These are phyloP conservation scores for Pionites leucogaster DNA, from an alignment of 2,113 vertebrate species.

Conservation along the genomic window DNA sequence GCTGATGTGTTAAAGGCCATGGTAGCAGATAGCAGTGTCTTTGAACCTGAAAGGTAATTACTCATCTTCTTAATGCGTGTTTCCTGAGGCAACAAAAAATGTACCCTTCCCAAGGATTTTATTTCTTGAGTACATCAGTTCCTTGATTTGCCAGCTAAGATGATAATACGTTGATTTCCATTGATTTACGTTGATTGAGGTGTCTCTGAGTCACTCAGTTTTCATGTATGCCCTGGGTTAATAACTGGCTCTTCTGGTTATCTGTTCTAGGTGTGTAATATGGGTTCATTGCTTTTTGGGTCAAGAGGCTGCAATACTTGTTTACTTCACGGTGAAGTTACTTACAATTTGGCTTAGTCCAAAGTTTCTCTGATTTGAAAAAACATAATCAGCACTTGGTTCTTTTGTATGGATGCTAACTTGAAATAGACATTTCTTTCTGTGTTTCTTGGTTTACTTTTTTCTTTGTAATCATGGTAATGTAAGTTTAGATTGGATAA, in stretches of 20 bases:
- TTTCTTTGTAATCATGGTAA: neutral
- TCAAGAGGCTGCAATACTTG: neutral
- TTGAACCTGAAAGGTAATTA: conserved; percentile 88
- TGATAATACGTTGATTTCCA: neutral
- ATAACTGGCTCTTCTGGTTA: neutral
- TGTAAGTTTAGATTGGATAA: neutral
- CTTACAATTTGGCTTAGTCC: neutral
- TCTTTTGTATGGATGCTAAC: neutral
- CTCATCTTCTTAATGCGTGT: conserved; percentile 3
- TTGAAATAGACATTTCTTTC: neutral
- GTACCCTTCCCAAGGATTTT: neutral
- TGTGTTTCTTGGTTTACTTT: neutral
- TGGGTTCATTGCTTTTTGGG: neutral
- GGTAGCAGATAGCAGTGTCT: conserved; percentile 82
- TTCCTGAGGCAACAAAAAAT: neutral
- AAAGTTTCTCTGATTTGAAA: neutral
- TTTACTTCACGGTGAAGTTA: neutral
- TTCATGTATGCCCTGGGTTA: neutral
- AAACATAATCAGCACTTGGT: neutral
- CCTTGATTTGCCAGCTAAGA: neutral
- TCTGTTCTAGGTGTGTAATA: neutral
- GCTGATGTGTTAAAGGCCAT: conserved; percentile 92
- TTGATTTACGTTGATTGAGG: neutral
- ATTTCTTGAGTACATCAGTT: neutral
- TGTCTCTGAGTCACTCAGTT: neutral